Evolutionary conservation across 2,113 vertebrate species (phyloP).

Genomic region (Galbula dea): DNA sequence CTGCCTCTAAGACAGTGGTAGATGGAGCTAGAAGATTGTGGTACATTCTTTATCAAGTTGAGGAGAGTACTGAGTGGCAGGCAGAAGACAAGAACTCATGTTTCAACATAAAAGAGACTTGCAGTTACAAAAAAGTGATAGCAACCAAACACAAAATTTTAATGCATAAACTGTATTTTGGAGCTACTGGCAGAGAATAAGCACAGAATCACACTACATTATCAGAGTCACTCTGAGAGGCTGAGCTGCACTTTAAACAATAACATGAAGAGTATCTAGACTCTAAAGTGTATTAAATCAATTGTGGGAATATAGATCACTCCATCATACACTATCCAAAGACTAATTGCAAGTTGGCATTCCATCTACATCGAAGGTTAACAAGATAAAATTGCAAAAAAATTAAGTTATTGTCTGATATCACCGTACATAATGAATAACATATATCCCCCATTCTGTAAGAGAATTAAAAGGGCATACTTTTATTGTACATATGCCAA

Average conservation of each 20-base stretch:
- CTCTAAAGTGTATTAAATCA: conserved; percentile 8
- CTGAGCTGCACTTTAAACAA: not conserved
- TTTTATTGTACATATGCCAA: not conserved
- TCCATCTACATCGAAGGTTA: not conserved
- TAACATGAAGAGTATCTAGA: not conserved
- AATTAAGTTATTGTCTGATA: conserved; percentile 28
- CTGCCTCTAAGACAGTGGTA: not conserved
- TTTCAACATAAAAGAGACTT: not conserved
- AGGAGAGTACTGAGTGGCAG: not conserved
- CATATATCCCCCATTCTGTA: not conserved
- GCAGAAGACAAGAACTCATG: not conserved
- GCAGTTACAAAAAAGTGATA: not conserved
- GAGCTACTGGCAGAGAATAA: not conserved
- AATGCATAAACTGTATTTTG: not conserved
- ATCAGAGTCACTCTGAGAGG: not conserved
- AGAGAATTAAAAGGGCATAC: not conserved
- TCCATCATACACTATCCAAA: not conserved
- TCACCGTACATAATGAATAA: conserved; percentile 15
- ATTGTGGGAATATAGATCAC: not conserved
- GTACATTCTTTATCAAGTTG: not conserved
- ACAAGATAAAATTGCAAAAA: conserved; percentile 26
- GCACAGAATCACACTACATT: not conserved
- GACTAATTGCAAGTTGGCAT: conserved; percentile 8
- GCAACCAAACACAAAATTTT: not conserved
- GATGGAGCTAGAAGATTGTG: not conserved